A percentile compares a stretch with the other conserved stretches of the same genome.
Conservation (phyloP, 2,797 vertebrate genomes). For the Acanthurus tractus region DNA sequence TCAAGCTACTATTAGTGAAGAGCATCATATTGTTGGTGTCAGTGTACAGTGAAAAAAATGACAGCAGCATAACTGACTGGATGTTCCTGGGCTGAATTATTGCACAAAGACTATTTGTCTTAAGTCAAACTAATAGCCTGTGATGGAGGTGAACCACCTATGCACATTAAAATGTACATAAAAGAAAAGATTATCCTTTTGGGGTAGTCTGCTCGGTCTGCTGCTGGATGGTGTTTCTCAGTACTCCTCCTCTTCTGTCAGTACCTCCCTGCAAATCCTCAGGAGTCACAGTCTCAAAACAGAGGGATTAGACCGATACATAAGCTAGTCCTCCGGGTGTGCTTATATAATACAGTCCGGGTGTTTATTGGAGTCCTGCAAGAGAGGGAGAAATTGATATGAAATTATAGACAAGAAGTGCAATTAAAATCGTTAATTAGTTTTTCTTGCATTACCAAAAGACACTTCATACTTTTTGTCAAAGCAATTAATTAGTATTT, state of each 20-base stretch:
- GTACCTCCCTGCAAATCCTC: conserved; percentile 37
- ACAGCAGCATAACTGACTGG: conserved; percentile 32
- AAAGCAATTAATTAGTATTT: conserved; percentile 34
- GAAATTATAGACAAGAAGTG: conserved; percentile 34
- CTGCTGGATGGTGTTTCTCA: conserved; percentile 70
- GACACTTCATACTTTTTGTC: conserved; percentile 19
- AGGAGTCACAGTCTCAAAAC: conserved; percentile 59
- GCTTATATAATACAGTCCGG: conserved; percentile 44
- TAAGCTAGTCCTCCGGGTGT: conserved; percentile 42
- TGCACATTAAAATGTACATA: conserved; percentile 33
- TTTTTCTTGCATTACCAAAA: conserved; percentile 18
- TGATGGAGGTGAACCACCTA: conserved; percentile 7
- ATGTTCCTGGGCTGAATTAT: conserved; percentile 39
- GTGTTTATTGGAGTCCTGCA: conserved; percentile 60
- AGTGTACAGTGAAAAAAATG: conserved; percentile 36
- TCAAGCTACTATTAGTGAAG: conserved; percentile 15
- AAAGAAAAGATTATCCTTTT: conserved; percentile 36
- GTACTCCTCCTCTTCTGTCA: conserved; percentile 47
- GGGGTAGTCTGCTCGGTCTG: conserved; percentile 39
- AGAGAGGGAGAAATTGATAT: conserved; percentile 44
- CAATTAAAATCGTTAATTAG: conserved; percentile 50
- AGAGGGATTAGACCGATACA: conserved; percentile 56
- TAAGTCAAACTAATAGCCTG: background rate
- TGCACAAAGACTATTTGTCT: conserved; percentile 36
- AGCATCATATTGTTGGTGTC: conserved; percentile 12